Evolutionary conservation across 2,797 vertebrate species (phyloP), one percentile per base, ranked within the genome.

Genomic region (Chromobotia macracanthus): DNA sequence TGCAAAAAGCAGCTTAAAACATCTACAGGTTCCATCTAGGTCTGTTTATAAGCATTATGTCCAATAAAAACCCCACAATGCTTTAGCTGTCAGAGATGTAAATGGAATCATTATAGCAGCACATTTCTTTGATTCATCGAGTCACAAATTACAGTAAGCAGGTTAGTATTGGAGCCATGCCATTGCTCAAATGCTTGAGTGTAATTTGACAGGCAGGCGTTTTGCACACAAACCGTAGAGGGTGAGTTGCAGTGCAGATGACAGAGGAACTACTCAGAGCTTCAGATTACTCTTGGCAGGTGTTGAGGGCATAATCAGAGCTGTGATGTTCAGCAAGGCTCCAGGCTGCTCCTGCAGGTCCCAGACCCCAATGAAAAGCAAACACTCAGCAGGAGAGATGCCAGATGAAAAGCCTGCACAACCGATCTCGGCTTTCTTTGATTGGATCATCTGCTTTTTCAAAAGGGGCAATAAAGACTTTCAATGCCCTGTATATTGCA

Each of bases 181-280:
- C 86, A 87, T 91, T 89, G 88, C 89, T 88, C 85, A 87, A 89
- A 89, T 74, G 87, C 88, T 90, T 48, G 64, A 50, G 71, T n/a
- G 89, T 93, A 90, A 93, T 92, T 91, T 92, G 90, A 93, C 90
- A 90, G 91, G 91, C 91, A 89, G 91, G 91, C 89, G 86, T 86
- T 87, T 85, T 87, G 90, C 88, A 88, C 86, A 86, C 88, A 89
- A 90, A 89, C 88, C 16, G 0, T 38, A 18, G 89, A 83, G 85
- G 89, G 88, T 86, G 88, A 87, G 88, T 88, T 89, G 89, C 86
- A 89, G 91, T 89, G 87, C 63, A 87, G 87, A 88, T 85, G 88
- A 87, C 86, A 79, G 88, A 87, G 86, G 86, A 90, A 86, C 88
- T 86, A 84, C 87, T 89, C 88, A 85, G 86, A 84, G 86, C 84